These are phyloP conservation scores for Lithobates sylvaticus DNA, from an alignment of 2,797 vertebrate species.

Conservation along the genomic window DNA sequence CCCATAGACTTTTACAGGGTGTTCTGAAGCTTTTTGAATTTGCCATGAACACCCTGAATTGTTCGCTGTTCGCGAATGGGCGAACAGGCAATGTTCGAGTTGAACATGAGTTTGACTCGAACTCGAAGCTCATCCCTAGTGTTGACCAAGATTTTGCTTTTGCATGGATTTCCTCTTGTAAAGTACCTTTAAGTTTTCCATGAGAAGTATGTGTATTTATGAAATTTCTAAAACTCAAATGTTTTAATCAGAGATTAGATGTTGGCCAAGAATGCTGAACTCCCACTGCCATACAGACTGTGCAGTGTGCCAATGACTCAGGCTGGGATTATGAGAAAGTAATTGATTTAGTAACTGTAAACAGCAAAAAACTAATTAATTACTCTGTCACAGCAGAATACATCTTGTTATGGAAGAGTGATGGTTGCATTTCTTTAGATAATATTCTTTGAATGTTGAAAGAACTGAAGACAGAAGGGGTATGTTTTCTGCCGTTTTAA, in stretches of 20 bases:
- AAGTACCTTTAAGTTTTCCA: background rate
- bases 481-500: background rate
- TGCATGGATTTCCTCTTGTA: background rate
- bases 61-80: no score
- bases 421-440: background rate
- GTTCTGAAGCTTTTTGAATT: no score
- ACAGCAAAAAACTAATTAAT: constrained; percentile 16
- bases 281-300: constrained; percentile 12
- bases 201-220: background rate
- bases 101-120: no score
- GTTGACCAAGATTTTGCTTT: background rate
- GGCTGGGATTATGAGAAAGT: constrained; percentile 22
- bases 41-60: no score
- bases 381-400: constrained; percentile 7
- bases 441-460: background rate
- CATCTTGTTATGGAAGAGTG: background rate
- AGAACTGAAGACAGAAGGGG: background rate
- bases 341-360: constrained; percentile 35
- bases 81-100: no score
- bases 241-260: constrained; percentile 26
- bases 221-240: constrained; percentile 4
- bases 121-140: no score
- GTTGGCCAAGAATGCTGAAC: constrained; percentile 12
- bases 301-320: constrained; percentile 38
- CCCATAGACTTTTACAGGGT: no score